A percentile compares a stretch with the other conserved stretches of the same genome.
These are phyloP conservation scores for Ceramica pisi DNA, from an alignment of 2,888 invertebrate species.

Conservation along the genomic window DNA sequence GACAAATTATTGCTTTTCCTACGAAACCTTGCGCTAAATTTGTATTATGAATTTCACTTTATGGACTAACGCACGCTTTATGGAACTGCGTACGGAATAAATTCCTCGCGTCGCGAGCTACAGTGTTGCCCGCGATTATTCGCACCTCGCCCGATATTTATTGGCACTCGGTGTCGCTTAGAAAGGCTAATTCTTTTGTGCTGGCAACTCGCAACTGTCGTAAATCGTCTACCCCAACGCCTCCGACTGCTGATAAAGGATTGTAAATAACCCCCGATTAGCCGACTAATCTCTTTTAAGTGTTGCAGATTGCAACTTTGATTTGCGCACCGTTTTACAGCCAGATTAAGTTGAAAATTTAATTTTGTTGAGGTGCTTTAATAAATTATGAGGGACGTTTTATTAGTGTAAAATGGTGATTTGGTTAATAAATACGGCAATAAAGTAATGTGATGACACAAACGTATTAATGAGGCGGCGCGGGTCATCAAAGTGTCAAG, in stretches of 20 bases:
- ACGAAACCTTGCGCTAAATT: conserved; percentile 88
- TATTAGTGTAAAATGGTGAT: conserved; percentile 60
- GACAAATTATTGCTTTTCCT: conserved; percentile 90
- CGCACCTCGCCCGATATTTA: conserved; percentile 85
- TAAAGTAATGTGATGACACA: conserved; percentile 59
- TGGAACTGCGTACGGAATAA: conserved; percentile 77
- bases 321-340: conserved; percentile 79
- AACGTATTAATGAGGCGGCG: conserved; percentile 40
- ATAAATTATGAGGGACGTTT: conserved; percentile 64
- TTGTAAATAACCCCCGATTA: conserved; percentile 88
- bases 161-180: conserved; percentile 88
- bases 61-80: conserved; percentile 74
- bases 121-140: conserved; percentile 87
- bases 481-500: conserved; percentile 52
- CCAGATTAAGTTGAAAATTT: conserved; percentile 75
- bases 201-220: conserved; percentile 76
- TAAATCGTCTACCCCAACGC: conserved; percentile 84
- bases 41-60: conserved; percentile 85
- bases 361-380: conserved; percentile 62
- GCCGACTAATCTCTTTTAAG: conserved; percentile 82
- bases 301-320: conserved; percentile 83
- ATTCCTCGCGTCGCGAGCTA: conserved; percentile 74
- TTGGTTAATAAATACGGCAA: conserved; percentile 52
- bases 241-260: conserved; percentile 85
- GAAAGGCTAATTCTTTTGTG: conserved; percentile 87